Percentiles rank a stretch among this genome's conserved stretches.
Evolutionary conservation across 2,113 vertebrate genomes (phyloP).

Genomic region (Piaya cayana): DNA sequence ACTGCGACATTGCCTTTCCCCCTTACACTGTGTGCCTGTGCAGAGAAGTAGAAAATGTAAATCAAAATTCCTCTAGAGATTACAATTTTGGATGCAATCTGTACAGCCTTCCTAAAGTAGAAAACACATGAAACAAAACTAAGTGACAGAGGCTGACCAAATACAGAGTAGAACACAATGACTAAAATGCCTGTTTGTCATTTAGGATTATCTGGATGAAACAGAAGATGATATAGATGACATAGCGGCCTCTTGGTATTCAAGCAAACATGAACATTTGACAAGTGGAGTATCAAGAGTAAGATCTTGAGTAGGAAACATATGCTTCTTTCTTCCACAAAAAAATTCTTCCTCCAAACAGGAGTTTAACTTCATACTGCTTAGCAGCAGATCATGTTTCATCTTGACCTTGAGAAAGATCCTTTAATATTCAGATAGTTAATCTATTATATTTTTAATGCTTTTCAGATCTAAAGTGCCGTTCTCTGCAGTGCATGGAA

Average conservation of each 20-base stretch:
- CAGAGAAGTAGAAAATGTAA: not conserved
- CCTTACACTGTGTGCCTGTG: not conserved
- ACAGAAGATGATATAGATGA: conserved; percentile 81
- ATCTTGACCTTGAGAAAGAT: not conserved
- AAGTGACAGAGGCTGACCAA: not conserved
- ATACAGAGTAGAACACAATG: not conserved
- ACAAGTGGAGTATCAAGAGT: conserved; percentile 82
- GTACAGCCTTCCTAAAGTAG: not conserved
- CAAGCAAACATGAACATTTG: conserved; percentile 59
- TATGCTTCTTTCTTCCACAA: not conserved
- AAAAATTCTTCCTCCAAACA: not conserved
- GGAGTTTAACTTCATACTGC: not conserved
- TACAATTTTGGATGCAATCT: not conserved
- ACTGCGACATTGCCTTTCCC: not conserved
- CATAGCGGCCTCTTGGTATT: conserved; percentile 72
- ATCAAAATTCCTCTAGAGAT: not conserved
- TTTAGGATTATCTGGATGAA: conserved; percentile 83
- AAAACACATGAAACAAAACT: not conserved
- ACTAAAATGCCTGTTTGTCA: conserved; percentile 42
- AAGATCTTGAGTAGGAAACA: conserved; percentile 55
- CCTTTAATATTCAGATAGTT: not conserved
- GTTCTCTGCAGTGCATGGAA: not conserved
- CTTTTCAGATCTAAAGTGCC: not conserved
- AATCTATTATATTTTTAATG: not conserved
- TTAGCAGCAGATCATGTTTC: not conserved